Evolutionary conservation across 2,113 vertebrate species (phyloP), one percentile per base, ranked within the genome.

Genomic region (Arothron firmamentum): DNA sequence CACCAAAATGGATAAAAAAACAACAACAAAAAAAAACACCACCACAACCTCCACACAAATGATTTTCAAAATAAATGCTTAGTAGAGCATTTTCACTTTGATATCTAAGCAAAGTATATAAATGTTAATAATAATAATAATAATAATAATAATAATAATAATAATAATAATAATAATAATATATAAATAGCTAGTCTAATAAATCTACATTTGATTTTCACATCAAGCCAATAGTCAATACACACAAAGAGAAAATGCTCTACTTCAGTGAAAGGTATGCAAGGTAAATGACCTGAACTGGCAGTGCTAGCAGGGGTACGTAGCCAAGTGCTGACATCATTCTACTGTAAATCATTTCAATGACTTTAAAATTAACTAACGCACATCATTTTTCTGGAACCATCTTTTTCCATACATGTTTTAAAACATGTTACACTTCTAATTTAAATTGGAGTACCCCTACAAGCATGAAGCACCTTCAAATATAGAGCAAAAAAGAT

Each of bases 11-110:
- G 52, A 52, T 46, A 70, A 23, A 23, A 23, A 23, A 23, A 23
- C 2, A 23, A 23, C 2, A 23, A 2, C 2, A 56, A 78, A 68
- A 62, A 62, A 18, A 9, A 11, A 15, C 38, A 52, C 66, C 43
- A 79, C 75, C 79, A 75, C 59, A 74, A 52, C 56, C 64, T 63
- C 62, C 20, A 82, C 60, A 53, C 58, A 18, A 56, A 55, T 45
- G 23, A 42, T 52, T 52, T 49, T 42, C 8, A 53, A 65, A 62
- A 56, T 50, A 11, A 12, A 48, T 51, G n/a, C 7, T 16, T 17
- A 5, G 47, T 14, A 1, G 46, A 87, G 72, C 72, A 82, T 76
- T 85, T 85, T 85, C 77, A 81, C 79, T 66, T 73, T 13, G 34
- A 38, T 38, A 38, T 38, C 9, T 38, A 38, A 38, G 8, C 34